A percentile compares a stretch with the other conserved stretches of the same genome.
Evolutionary conservation across 2,797 vertebrate species (phyloP).

Genomic region (Microctenopoma stevenorrisi): DNA sequence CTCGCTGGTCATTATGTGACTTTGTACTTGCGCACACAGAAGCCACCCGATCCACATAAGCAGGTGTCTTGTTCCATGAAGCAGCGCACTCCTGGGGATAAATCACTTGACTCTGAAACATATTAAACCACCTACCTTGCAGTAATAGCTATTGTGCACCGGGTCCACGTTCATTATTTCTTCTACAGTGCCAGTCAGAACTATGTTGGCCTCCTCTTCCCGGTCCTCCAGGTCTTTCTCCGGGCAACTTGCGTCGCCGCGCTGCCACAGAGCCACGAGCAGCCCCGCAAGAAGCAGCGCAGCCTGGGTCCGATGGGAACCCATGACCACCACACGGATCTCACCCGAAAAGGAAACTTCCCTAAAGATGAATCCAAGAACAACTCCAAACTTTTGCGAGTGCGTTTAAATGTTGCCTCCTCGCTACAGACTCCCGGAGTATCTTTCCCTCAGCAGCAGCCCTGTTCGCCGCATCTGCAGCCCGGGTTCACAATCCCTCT

Average conservation of each 20-base stretch:
- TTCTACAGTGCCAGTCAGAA: conserved; percentile 96
- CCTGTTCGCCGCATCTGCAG: conserved; percentile 74
- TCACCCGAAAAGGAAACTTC: conserved; percentile 58
- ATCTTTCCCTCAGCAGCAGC: conserved; percentile 61
- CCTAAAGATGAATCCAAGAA: conserved; percentile 22
- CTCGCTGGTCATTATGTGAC: conserved; percentile 8
- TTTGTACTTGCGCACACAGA: not conserved
- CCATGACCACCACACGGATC: conserved; percentile 76
- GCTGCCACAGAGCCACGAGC: conserved; percentile 75
- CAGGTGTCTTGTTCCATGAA: conserved; percentile 58
- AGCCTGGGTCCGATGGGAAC: conserved; percentile 73
- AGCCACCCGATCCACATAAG: not conserved
- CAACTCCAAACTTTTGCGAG: conserved; percentile 47
- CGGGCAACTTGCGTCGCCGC: conserved; percentile 85
- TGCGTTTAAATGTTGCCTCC: conserved; percentile 31
- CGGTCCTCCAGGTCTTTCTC: conserved; percentile 91
- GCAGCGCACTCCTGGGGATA: not conserved
- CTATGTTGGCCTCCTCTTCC: conserved; percentile 95
- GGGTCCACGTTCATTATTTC: conserved; percentile 98
- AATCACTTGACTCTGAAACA: conserved; percentile 6
- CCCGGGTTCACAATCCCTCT: conserved; percentile 71
- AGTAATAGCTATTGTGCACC: conserved; percentile 95
- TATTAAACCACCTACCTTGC: conserved; percentile 88
- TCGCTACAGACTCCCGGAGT: conserved; percentile 55
- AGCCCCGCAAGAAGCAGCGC: conserved; percentile 71